Conservation (phyloP, 2,113 vertebrate genomes). For the Oncorhynchus mykiss region DNA sequence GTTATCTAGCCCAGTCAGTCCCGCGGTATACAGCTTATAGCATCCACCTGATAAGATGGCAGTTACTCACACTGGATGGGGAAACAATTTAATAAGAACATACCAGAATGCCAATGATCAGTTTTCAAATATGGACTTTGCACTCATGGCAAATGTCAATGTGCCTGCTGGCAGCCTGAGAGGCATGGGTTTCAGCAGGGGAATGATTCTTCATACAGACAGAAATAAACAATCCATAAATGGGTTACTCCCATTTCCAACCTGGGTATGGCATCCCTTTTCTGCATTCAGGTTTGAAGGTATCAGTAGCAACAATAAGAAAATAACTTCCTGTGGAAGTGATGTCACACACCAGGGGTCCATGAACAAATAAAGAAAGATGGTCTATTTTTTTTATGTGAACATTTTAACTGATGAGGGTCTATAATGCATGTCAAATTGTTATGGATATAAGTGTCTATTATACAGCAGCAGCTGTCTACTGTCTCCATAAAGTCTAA, state of each 20-base stretch:
- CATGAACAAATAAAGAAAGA: not conserved
- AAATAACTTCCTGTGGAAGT: conserved; percentile 1
- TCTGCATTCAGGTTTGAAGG: too few species aligned
- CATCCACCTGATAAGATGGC: conserved; percentile 37
- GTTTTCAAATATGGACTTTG: too few species aligned
- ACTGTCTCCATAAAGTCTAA: conserved; percentile 41
- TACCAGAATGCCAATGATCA: conserved; percentile 18
- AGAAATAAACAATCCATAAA: too few species aligned
- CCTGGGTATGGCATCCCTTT: too few species aligned
- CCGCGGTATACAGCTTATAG: conserved; percentile 37
- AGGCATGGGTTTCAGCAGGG: too few species aligned
- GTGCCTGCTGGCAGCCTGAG: too few species aligned
- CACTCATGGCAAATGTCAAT: too few species aligned
- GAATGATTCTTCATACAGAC: too few species aligned
- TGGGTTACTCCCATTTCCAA: too few species aligned
- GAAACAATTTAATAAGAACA: conserved; percentile 50
- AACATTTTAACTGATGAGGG: conserved; percentile 14
- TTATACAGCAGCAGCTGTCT: conserved; percentile 59
- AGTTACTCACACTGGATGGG: conserved; percentile 34
- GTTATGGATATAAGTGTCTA: conserved; percentile 55
- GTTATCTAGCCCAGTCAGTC: conserved; percentile 39
- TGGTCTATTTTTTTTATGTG: conserved; percentile 21
- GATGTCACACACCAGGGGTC: conserved; percentile 16
- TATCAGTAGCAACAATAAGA: not conserved
- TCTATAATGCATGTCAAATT: conserved; percentile 34